Conservation (phyloP, 2,797 vertebrate species). For the Melopsittacus undulatus region DNA sequence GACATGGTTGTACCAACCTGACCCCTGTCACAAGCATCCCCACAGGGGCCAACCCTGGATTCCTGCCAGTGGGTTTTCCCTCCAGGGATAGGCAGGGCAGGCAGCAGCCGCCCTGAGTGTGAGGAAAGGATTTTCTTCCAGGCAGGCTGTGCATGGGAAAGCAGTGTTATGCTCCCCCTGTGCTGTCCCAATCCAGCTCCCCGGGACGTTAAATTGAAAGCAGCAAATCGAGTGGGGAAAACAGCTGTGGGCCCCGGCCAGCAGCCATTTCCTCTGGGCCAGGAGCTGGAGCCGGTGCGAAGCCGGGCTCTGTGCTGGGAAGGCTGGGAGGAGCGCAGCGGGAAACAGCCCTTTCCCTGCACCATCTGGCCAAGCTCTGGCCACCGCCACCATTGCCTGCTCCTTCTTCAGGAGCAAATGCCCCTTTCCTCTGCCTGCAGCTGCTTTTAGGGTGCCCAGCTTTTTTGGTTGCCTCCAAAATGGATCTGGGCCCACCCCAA, state of each 20-base stretch:
- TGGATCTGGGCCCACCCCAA: accelerated
- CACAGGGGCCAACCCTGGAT: neutral
- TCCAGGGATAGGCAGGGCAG: accelerated
- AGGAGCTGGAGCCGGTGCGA: neutral
- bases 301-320: neutral
- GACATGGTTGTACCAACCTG: neutral
- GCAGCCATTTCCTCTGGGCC: slow-evolving; percentile 48
- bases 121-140: neutral
- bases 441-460: neutral
- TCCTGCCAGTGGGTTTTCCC: neutral
- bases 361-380: neutral
- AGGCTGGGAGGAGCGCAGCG: neutral
- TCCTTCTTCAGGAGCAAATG: neutral
- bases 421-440: neutral
- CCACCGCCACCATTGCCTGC: neutral
- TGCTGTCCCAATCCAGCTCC: neutral
- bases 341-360: neutral
- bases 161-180: neutral
- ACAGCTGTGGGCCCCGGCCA: slow-evolving; percentile 41
- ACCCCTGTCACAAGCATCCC: neutral
- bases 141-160: neutral
- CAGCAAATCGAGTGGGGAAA: slow-evolving; percentile 1
- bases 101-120: accelerated
- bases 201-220: neutral
- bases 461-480: neutral